phyloP scores from a whole-genome alignment of 2,113 vertebrate genomes.

The Nerophis lumbriciformis region DNA sequence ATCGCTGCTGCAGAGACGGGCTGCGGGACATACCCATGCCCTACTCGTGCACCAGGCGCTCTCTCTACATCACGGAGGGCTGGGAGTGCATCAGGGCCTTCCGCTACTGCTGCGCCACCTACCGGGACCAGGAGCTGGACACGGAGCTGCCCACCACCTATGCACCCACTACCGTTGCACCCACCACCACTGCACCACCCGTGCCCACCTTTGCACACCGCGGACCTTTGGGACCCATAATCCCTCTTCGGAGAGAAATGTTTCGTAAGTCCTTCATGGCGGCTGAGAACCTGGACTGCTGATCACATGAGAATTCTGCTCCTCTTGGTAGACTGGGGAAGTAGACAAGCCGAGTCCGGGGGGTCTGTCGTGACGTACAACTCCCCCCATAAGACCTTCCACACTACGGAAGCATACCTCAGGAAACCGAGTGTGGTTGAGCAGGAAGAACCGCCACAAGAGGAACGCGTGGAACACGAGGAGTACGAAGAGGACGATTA shows the following conservation, averaged over 20 bases:
- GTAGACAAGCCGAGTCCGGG: too few relatives aligned
- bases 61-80: constrained; percentile 71
- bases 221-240: background rate
- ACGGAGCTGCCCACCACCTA: constrained; percentile 43
- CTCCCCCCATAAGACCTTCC: background rate
- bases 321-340: too few relatives aligned
- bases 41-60: constrained; percentile 72
- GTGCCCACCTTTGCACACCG: background rate
- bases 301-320: too few relatives aligned
- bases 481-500: constrained; percentile 46
- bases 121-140: constrained; percentile 49
- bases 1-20: constrained; percentile 81
- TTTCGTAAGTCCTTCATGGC: constrained; percentile 10
- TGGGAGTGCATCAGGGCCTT: constrained; percentile 75
- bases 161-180: background rate
- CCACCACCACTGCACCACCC: background rate
- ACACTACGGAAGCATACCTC: background rate
- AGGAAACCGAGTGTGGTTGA: background rate
- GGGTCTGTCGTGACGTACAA: background rate
- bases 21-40: constrained; percentile 81
- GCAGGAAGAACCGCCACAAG: background rate
- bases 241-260: accelerated
- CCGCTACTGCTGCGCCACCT: constrained; percentile 77
- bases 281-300: too few relatives aligned
- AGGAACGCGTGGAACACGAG: background rate